Evolutionary conservation across 1,140 invertebrate species (phyloP).

Genomic region (Hermetia illucens): DNA sequence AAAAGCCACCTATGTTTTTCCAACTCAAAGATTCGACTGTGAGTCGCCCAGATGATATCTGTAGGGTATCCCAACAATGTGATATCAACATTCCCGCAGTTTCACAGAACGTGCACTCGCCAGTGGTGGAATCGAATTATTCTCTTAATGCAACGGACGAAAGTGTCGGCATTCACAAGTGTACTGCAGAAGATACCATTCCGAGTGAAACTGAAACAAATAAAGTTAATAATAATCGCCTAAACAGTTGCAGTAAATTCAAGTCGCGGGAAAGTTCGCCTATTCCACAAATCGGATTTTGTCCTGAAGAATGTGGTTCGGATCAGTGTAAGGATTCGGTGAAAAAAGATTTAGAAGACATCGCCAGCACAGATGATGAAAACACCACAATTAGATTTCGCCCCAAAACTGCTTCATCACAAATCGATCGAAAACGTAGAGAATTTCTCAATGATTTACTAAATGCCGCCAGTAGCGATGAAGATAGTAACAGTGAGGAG

Average conservation of each 20-base stretch:
- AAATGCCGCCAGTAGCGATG: not conserved
- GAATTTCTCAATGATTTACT: constrained; percentile 2
- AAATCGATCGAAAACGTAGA: constrained; percentile 1
- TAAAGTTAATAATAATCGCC: too few relatives aligned
- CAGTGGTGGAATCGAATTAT: too few relatives aligned
- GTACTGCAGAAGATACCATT: too few relatives aligned
- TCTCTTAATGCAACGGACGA: too few relatives aligned
- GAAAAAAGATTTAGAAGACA: constrained; percentile 3
- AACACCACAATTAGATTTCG: constrained; percentile 4
- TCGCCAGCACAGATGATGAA: constrained; percentile 19
- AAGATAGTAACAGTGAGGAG: not conserved
- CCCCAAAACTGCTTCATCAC: not conserved
- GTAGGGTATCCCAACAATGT: too few relatives aligned
- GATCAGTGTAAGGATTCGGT: constrained; percentile 23
- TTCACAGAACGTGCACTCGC: too few relatives aligned
- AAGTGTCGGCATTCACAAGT: too few relatives aligned
- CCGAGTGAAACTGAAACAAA: too few relatives aligned
- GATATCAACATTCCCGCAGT: too few relatives aligned
- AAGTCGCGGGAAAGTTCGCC: too few relatives aligned
- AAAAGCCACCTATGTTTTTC: constrained; percentile 19
- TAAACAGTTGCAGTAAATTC: too few relatives aligned
- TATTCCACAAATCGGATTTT: not conserved
- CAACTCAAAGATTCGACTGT: not conserved
- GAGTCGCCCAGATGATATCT: not conserved
- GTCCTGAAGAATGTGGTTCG: constrained; percentile 3